Evolutionary conservation across 2,888 invertebrate species (phyloP), one percentile per base, ranked within the genome.

Genomic region (Archips xylosteana): DNA sequence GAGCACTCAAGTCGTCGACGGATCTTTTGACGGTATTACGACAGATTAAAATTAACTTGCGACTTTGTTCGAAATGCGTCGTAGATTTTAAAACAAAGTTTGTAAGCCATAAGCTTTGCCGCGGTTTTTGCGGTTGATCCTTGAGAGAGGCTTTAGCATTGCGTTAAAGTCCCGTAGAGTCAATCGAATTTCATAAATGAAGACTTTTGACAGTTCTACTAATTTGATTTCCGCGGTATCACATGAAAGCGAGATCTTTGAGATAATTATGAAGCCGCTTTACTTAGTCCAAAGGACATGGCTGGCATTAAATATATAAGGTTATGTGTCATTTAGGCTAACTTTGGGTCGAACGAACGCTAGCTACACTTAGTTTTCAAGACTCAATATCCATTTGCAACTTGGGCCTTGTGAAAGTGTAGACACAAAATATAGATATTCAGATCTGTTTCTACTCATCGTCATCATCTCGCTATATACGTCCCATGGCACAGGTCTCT

Each of bases 21-120:
- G 34, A 54, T 32, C 62, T 45, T 42, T 36, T 47, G 67, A 36
- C 34, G 36, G 54, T 70, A 62, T 62, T 63, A n/a, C n/a, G 12
- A 2, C 62, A 23, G 62, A 70, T 70, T 63, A 54, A 62, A 70
- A 47, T 60, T 60, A 57, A 34, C 60, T 68, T 63, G 34, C 8
- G 34, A 13, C 6, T 42, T 63, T 54, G 23, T 47, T 62, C 42
- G 34, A 47, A 69, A 45, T 23, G 23, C 32, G 34, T 34, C 8
- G 62, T 34, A 32, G 62, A 32, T 51, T 51, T 70, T 54, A 23
- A 62, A 49, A 32, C 54, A 45, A 54, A 70, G 51, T 70, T 70
- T 4, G 3, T 62, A 45, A 70, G 32, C 15, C 70, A 23, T 13
- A 39, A 60, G 51, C 49, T 63, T 42, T 63, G 34, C 32, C 15